These are phyloP conservation scores for Atherix ibis DNA, from an alignment of 2,888 invertebrate genomes.

Conservation along the genomic window DNA sequence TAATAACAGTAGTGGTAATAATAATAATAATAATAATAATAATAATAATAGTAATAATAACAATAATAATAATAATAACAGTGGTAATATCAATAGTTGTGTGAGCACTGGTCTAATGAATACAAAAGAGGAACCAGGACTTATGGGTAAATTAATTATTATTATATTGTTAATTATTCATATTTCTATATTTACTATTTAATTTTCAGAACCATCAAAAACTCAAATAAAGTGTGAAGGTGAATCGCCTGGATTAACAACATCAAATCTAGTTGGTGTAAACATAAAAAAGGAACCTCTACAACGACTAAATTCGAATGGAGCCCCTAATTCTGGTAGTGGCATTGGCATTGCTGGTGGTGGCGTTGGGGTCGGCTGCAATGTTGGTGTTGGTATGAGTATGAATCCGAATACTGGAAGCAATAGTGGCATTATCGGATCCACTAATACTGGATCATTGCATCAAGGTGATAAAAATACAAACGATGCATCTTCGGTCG, in stretches of 20 bases:
- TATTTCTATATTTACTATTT: neutral
- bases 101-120: too few species aligned
- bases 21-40: neutral
- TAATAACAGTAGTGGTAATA: constrained; percentile 13
- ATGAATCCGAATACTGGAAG: neutral
- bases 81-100: neutral
- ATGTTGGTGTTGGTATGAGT: constrained; percentile 1
- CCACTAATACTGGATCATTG: constrained; percentile 10
- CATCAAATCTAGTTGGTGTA: constrained; percentile 3
- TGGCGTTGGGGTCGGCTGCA: neutral
- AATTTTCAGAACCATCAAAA: constrained; percentile 3
- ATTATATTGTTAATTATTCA: neutral
- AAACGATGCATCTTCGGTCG: constrained; percentile 1
- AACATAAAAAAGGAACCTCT: constrained; percentile 10
- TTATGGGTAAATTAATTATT: constrained; percentile 2
- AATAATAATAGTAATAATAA: neutral
- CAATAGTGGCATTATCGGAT: constrained; percentile 6
- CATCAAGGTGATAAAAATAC: constrained; percentile 4
- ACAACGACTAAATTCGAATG: constrained; percentile 10
- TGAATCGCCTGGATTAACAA: constrained; percentile 12
- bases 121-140: constrained; percentile 4
- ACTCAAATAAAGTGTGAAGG: constrained; percentile 4
- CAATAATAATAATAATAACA: neutral
- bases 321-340: constrained; percentile 4
- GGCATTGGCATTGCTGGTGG: neutral